Evolutionary conservation across 2,888 invertebrate genomes (phyloP), one percentile per base, ranked within the genome.

Genomic region (Stomorhina lunata): DNA sequence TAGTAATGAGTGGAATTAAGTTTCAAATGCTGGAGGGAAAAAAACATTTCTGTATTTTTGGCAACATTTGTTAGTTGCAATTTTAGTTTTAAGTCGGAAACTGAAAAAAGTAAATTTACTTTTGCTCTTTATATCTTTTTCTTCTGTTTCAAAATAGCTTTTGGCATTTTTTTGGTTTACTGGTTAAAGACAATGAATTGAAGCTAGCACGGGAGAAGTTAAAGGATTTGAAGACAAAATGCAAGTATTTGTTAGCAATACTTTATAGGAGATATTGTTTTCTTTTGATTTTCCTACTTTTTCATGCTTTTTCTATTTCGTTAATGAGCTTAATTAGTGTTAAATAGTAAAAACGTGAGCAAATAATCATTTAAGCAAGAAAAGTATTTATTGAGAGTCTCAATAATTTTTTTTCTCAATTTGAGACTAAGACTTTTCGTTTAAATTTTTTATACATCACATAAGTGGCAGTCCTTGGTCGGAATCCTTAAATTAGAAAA

Each of bases 271-370:
- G 25, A 25, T 48, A 63, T 77, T 77, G 48, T 22, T 17, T 77
- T 15, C n/a, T 61, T 53, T 83, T 84, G 83, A 22, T 17, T 9
- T 27, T 40, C 3, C n/a, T 22, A 7, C 22, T 61, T 61, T 55
- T 66, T 53, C 1, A 27, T 20, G 0, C 25, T 27, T 43, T 53
- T 12, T n/a, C 66, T 59, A 53, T 32, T 40, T 83, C 85, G 86
- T 86, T 88, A 88, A 88, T 88, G 86, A 87, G 88, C 88, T 88
- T 88, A 88, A 88, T 88, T 88, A 88, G 86, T 87, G 87, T 87
- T 86, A 86, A 88, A 88, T 84, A 69, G 59, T 79, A 79, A 79
- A 79, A 75, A 82, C 82, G 80, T 84, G 84, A 73, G 76, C 73
- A 71, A 79, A 81, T 84, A 73, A 72, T 59, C 66, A 55, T 27